These are phyloP conservation scores for Ailurus styani DNA, from an alignment of 2,113 vertebrate genomes.

Conservation along the genomic window DNA sequence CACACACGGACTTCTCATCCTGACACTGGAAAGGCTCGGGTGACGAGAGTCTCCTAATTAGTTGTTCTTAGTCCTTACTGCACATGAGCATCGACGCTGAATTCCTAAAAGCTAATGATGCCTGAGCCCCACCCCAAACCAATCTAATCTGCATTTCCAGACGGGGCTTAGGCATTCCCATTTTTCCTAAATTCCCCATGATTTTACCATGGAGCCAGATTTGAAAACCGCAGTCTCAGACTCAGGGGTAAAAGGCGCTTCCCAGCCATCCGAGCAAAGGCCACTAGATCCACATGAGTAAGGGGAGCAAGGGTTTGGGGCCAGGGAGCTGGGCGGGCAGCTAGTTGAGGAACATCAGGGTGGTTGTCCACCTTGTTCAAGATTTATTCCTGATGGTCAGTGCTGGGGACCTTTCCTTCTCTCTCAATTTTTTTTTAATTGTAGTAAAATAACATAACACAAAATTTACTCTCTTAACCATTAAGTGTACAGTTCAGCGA, in stretches of 20 bases:
- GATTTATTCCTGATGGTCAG: neutral
- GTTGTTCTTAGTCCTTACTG: neutral
- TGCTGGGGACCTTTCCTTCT: neutral
- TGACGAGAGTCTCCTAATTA: neutral
- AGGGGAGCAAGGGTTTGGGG: too few species aligned
- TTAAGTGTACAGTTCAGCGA: neutral
- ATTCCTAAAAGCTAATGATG: neutral
- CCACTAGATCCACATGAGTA: neutral
- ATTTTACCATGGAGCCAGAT: neutral
- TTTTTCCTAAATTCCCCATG: neutral
- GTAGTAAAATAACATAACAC: neutral
- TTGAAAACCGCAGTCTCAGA: neutral
- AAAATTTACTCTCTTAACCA: neutral
- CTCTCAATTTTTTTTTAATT: neutral
- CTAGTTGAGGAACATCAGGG: too few species aligned
- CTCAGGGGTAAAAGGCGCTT: neutral
- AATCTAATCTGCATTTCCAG: neutral
- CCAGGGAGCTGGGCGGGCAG: fast-evolving
- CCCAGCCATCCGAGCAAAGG: neutral
- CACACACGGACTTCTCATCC: neutral
- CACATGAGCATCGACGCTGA: neutral
- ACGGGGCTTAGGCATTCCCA: neutral
- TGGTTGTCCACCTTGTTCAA: neutral
- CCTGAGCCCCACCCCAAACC: neutral
- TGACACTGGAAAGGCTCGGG: neutral